These are phyloP conservation scores for Bubalus kerabau DNA, from an alignment of 2,113 vertebrate species.

Conservation along the genomic window DNA sequence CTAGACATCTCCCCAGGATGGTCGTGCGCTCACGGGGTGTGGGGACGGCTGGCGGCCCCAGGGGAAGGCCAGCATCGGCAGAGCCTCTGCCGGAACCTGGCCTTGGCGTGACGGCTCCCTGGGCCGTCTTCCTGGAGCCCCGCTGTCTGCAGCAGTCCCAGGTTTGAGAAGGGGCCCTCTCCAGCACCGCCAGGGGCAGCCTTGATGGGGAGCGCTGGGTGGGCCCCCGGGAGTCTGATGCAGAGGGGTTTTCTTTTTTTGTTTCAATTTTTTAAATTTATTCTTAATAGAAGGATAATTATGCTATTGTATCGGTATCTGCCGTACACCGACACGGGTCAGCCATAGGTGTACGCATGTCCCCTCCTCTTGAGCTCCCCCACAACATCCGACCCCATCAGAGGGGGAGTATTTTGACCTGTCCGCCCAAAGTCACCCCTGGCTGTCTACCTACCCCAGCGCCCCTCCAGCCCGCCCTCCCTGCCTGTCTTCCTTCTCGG, in stretches of 20 bases:
- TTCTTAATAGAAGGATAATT: not conserved
- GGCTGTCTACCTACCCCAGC: not conserved
- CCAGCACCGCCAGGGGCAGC: not conserved
- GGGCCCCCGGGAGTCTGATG: not conserved
- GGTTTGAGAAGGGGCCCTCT: no score
- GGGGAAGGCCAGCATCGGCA: not conserved
- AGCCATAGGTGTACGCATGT: not conserved
- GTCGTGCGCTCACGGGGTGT: accelerated
- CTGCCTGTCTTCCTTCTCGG: not conserved
- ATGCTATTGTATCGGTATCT: not conserved
- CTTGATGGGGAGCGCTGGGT: not conserved
- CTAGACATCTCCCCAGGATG: not conserved
- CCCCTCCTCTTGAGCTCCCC: not conserved
- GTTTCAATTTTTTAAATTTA: not conserved
- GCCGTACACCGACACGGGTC: not conserved
- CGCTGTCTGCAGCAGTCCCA: not conserved
- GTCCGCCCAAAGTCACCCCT: not conserved
- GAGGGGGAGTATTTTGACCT: not conserved
- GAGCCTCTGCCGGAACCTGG: not conserved
- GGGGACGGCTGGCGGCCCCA: accelerated
- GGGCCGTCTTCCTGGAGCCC: no score
- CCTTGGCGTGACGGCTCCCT: not conserved
- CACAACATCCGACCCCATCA: not conserved
- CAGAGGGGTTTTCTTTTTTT: not conserved
- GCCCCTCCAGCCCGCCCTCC: not conserved